Base-by-base conservation (phyloP, 2,797 vertebrate genomes). In the Scolopax rusticola region DNA sequence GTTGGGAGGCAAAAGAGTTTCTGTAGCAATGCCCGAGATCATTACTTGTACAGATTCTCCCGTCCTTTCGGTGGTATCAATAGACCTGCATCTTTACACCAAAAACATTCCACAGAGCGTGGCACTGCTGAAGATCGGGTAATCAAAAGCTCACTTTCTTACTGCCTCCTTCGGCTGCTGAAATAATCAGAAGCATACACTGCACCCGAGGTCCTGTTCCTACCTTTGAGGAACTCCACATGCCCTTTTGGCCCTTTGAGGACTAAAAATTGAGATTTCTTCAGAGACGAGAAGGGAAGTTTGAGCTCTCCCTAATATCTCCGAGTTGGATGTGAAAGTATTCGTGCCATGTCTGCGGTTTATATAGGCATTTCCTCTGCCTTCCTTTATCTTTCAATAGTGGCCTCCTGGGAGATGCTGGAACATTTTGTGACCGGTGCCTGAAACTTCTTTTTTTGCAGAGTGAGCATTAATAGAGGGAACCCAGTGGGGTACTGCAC, bases 361-460 rank as follows among this genome's bases (percentile, higher is more conserved):
- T 93, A 56, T 86, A 41, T 9, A 81, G 54, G 18, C 65, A 75
- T 93, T 95, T 95, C 78, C 48, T 89, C 68, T 92, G 84, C 90
- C 56, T 94, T 8, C 61, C 93, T 87, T 95, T 91, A 61, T 89
- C 73, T 91, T 75, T 95, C 81, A 63, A 2, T 48, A 57, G 69
- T 28, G 61, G 32, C 86, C 92, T 84, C 65, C 87, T 83, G 89
- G 87, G 89, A 93, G 85, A 53, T 60, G 84, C 84, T 48, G 61
- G 84, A 93, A 86, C 83, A 70, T 90, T 95, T 43, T 90, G 88
- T 95, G 88, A 89, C 87, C 76, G 5, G 57, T 60, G 86, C 75
- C 81, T 89, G 54, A 89, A 75, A 82, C 79, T 87, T 89, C 41
- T 89, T 95, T 93, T 43, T 93, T 89, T 95, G 90, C 63, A 25